Conservation (phyloP, 64 coral and sea anemone genomes). For the Dendrophyllia cribrosa region DNA sequence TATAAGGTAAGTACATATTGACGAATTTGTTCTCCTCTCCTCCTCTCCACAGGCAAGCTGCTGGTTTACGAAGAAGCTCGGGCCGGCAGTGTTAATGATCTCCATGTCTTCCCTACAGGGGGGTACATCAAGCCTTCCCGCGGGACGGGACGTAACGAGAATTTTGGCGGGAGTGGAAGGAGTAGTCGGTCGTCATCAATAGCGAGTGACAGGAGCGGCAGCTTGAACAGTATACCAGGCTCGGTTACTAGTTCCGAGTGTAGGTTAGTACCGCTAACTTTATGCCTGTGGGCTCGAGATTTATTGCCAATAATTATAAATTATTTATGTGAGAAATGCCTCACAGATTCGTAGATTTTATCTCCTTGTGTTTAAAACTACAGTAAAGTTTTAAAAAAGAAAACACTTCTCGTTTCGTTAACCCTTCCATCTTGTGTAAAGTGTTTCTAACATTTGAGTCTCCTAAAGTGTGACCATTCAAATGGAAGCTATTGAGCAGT, state of each 20-base stretch:
- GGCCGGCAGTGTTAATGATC: constrained; percentile 96
- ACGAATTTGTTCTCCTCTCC: neutral
- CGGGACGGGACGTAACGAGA: constrained; percentile 66
- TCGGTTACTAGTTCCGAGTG: constrained; percentile 95
- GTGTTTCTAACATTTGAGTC: no score
- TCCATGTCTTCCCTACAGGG: constrained; percentile 95
- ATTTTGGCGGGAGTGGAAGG: constrained; percentile 77
- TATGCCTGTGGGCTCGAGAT: neutral
- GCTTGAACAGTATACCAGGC: constrained; percentile 90
- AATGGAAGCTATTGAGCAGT: no score
- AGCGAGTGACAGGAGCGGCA: constrained; percentile 96
- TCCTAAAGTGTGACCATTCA: no score
- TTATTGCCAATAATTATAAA: neutral
- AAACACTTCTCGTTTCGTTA: no score
- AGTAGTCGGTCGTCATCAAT: constrained; percentile 93
- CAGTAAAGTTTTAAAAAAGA: no score
- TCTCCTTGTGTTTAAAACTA: no score
- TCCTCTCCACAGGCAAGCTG: constrained; percentile 54
- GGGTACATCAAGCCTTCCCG: constrained; percentile 80
- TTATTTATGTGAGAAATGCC: no score
- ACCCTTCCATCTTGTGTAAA: no score
- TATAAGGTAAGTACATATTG: neutral
- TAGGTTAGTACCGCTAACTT: constrained; percentile 56
- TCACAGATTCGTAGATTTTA: no score
- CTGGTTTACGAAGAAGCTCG: constrained; percentile 48